A percentile compares a stretch with the other conserved stretches of the same genome.
Conservation (phyloP, 2,113 vertebrate genomes). For the Oreochromis aureus region DNA sequence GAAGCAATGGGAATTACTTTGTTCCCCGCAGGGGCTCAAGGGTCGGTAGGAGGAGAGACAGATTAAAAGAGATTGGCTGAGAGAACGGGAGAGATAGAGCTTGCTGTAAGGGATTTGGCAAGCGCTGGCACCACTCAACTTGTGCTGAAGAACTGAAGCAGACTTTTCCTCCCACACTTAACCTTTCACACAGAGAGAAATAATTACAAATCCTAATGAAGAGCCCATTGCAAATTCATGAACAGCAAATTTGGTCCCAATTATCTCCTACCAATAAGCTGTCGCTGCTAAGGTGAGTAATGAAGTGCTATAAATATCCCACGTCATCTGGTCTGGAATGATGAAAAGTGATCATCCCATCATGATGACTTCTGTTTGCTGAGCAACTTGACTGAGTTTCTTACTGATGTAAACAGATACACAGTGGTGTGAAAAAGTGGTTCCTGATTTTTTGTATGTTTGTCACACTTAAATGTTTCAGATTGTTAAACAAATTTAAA, state of each 20-base stretch:
- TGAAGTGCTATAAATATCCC: slow-evolving; percentile 33
- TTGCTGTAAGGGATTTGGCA: slow-evolving; percentile 1
- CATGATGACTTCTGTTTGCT: background rate
- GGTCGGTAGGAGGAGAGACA: background rate
- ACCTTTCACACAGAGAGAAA: slow-evolving; percentile 33
- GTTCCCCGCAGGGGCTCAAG: slow-evolving; percentile 1
- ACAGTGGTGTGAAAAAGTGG: background rate
- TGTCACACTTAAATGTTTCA: no score
- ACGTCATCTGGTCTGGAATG: slow-evolving; percentile 9
- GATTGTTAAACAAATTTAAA: no score
- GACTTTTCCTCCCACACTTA: slow-evolving; percentile 4
- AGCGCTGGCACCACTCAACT: background rate
- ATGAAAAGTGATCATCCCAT: slow-evolving; percentile 22
- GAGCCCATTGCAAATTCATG: slow-evolving; percentile 46
- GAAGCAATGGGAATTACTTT: slow-evolving; percentile 13
- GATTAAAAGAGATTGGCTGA: slow-evolving; percentile 17
- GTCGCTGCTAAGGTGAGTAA: slow-evolving; percentile 31
- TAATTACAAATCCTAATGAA: slow-evolving; percentile 36
- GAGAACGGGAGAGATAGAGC: background rate
- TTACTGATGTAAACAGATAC: slow-evolving; percentile 20
- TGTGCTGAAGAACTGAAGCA: background rate
- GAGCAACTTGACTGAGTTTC: background rate
- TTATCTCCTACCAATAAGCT: slow-evolving; percentile 40
- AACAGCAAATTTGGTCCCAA: slow-evolving; percentile 44
- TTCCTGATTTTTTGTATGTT: background rate